Conservation (phyloP, 2,888 invertebrate genomes). For the Acheta domesticus region DNA sequence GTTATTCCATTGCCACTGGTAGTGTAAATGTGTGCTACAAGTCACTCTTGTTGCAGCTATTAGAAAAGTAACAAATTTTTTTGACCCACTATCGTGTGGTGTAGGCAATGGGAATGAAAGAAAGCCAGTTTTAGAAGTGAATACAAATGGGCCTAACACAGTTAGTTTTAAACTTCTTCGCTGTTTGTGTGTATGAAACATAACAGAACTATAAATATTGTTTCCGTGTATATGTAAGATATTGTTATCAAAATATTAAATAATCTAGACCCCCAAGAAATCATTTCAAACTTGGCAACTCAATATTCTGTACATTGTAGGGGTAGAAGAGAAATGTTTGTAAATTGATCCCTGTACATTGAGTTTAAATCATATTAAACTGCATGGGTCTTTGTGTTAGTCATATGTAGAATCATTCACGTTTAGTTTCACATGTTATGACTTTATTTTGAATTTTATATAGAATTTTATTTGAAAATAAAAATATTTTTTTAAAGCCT, state of each 20-base stretch:
- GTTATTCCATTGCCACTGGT: no score
- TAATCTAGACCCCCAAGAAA: not conserved
- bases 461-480: conserved; percentile 10
- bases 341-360: conserved; percentile 9
- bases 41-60: no score
- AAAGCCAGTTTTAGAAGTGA: not conserved
- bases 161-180: not conserved
- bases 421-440: conserved; percentile 9
- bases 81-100: no score
- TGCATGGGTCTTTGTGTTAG: conserved; percentile 18
- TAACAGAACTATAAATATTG: not conserved
- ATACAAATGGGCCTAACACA: not conserved
- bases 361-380: conserved; percentile 1
- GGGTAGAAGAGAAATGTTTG: not conserved
- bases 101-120: not conserved
- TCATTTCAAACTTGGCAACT: conserved; percentile 18
- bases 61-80: no score
- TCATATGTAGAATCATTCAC: conserved; percentile 8
- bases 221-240: conserved; percentile 18
- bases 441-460: conserved; percentile 9
- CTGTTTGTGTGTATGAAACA: not conserved
- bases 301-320: conserved; percentile 18
- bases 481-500: conserved; percentile 18
- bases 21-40: no score
- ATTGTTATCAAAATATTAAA: not conserved